These are phyloP conservation scores for Polypedilum pembai DNA, from an alignment of 1,140 invertebrate genomes.

Conservation along the genomic window DNA sequence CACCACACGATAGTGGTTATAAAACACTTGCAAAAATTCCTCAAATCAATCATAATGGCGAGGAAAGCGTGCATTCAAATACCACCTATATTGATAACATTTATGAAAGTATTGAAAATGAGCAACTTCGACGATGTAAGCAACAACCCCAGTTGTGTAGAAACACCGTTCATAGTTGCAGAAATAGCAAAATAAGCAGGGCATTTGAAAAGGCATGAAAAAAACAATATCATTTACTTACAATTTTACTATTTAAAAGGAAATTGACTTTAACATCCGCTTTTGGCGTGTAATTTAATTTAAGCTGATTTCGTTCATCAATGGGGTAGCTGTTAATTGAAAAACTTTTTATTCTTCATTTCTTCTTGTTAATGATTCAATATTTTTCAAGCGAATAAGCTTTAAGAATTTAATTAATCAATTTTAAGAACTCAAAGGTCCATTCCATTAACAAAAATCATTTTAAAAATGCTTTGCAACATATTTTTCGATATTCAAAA, in stretches of 20 bases:
- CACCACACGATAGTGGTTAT: not conserved
- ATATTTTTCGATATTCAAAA: too few species aligned
- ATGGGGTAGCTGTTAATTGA: too few species aligned
- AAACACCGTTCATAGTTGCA: not conserved
- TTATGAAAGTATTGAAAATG: slow-evolving; percentile 19
- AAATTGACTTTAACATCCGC: not conserved
- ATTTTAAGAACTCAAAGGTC: too few species aligned
- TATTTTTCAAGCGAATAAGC: too few species aligned
- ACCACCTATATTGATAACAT: not conserved
- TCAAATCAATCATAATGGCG: not conserved
- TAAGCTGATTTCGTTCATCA: too few species aligned
- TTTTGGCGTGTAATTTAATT: not conserved
- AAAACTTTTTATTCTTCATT: too few species aligned
- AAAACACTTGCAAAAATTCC: not conserved
- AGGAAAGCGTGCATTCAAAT: not conserved
- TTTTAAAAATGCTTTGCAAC: too few species aligned
- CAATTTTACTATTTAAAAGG: not conserved
- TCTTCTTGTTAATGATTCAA: too few species aligned
- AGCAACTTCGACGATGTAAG: not conserved
- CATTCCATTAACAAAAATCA: too few species aligned
- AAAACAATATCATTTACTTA: not conserved
- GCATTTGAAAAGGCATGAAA: slow-evolving; percentile 10
- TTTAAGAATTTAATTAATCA: too few species aligned
- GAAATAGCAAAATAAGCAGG: not conserved
- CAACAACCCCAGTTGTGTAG: not conserved